Base-by-base conservation (phyloP, 2,797 vertebrate species). In the Danio aesculapii region DNA sequence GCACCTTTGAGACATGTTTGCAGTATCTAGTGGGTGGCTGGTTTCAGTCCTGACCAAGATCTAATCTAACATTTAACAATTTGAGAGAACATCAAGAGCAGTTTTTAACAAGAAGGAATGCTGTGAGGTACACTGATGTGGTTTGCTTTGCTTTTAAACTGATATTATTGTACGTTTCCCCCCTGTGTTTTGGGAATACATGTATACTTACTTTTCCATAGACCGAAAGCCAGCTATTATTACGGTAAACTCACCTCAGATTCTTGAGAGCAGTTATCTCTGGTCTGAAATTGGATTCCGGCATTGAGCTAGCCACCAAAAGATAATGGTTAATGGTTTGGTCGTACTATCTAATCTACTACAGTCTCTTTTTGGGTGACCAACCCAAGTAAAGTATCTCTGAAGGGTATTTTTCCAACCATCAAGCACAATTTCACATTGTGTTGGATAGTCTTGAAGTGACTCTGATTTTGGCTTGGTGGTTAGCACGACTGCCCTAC, bases 41-140 rank as follows among this genome's bases (percentile, higher is more conserved):
- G 9, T 39, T 12, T 52, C 9, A 9, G 21, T 53, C 46, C 77
- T 75, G 30, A 30, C 30, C 30, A 30, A 30, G 39, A 71, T 66
- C 17, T 62, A 47, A 63, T 64, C 52, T 75, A 72, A 19, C 17
- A 44, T 39, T 39, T 7, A 39, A 39, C 21, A 52, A 69, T 69
- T 52, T 52, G 8, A 69, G 47, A 6, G 11, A 50, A 69, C 49
- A 52, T 9, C 49, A 39, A 8, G 14, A 52, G 5, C 21, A 39
- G 67, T 14, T 69, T 39, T 21, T 69, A 11, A 52, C 30, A 9
- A 72, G 52, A 6, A 44, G 52, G 12, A 16, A 9, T 72, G 44
- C 9, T 13, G 11, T 44, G 7, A 44, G 52, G 30, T 5, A 8
- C 52, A 57, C 10, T 39, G 8, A 5, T 66, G 43, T 16, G 43